Conservation (phyloP, 2,797 vertebrate species). For the Acomys russatus region DNA sequence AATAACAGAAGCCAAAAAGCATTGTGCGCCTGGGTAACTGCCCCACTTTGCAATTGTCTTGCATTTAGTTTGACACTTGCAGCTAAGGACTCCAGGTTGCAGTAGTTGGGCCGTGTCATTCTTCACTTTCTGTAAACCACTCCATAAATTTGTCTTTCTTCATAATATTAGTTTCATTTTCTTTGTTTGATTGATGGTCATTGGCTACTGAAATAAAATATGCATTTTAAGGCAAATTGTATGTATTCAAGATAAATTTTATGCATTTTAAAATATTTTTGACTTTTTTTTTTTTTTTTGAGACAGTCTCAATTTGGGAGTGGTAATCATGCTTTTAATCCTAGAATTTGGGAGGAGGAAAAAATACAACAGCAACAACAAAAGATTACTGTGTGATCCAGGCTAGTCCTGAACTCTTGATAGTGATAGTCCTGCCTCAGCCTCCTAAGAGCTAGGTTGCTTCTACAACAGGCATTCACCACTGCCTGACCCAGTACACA, state of each 20-base stretch:
- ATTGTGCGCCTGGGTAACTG: slow-evolving; percentile 58
- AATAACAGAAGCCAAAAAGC: slow-evolving; percentile 45
- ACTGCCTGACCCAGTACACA: slow-evolving; percentile 49
- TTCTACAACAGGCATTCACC: background rate
- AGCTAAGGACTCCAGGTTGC: slow-evolving; percentile 69
- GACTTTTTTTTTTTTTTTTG: background rate
- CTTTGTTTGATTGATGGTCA: slow-evolving; percentile 82
- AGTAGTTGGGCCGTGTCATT: slow-evolving; percentile 86
- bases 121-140: slow-evolving; percentile 93
- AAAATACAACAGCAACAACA: background rate
- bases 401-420: background rate
- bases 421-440: background rate
- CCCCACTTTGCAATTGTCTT: slow-evolving; percentile 67
- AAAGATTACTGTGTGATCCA: background rate
- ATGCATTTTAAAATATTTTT: background rate
- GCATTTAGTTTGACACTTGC: slow-evolving; percentile 51
- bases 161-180: slow-evolving; percentile 69
- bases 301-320: background rate
- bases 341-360: background rate
- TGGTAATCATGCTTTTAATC: background rate
- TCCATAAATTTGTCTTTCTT: slow-evolving; percentile 92
- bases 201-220: slow-evolving; percentile 82
- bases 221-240: slow-evolving; percentile 82
- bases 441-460: background rate
- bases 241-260: slow-evolving; percentile 39